Evolutionary conservation across 1,140 invertebrate genomes (phyloP).

Genomic region (Sarcophaga bullata): DNA sequence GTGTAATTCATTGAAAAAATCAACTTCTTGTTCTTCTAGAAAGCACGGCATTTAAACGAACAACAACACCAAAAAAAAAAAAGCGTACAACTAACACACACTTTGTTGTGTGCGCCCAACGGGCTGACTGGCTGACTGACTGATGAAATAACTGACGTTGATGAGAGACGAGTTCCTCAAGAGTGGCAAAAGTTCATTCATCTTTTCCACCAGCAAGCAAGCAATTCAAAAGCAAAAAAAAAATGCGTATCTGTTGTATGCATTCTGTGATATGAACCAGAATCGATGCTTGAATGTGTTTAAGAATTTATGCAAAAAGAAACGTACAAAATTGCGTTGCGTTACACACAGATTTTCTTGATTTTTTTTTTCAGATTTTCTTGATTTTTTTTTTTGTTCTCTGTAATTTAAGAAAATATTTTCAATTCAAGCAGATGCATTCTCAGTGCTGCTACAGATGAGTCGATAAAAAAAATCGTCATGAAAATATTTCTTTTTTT

Average conservation of each 20-base stretch:
- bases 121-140: not conserved
- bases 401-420: not conserved
- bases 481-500: not conserved
- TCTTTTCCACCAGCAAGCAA: not conserved
- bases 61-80: no score
- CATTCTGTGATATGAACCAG: no score
- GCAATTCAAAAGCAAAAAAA: no score
- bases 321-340: no score
- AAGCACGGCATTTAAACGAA: not conserved
- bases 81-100: not conserved
- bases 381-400: not conserved
- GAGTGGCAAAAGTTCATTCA: slow-evolving; percentile 7
- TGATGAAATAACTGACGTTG: not conserved
- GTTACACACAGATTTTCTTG: not conserved
- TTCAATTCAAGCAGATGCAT: not conserved
- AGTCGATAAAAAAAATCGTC: not conserved
- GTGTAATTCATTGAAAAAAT: not conserved
- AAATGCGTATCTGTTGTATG: no score
- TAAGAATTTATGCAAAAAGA: no score
- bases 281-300: no score
- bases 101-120: not conserved
- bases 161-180: not conserved
- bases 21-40: not conserved
- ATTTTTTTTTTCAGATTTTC: not conserved
- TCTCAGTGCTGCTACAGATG: no score